phyloP scores from a whole-genome alignment of 2,113 vertebrate genomes.

The Rhizomys pruinosus region DNA sequence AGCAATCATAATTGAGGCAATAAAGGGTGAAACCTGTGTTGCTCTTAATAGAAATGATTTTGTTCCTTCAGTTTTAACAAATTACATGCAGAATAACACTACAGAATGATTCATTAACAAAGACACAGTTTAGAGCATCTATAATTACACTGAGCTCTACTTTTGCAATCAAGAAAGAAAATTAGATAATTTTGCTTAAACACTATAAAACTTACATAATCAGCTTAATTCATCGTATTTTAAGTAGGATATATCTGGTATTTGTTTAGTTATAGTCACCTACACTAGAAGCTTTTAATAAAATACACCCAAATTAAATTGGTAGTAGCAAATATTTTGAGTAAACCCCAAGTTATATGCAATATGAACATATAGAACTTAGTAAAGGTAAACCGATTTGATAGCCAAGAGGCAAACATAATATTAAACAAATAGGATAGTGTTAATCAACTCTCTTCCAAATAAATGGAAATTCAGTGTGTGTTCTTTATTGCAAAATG shows the following conservation, averaged over 20 bases:
- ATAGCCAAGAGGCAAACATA: background rate
- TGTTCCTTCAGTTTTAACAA: slow-evolving; percentile 46
- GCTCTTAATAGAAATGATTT: slow-evolving; percentile 55
- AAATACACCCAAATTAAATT: slow-evolving; percentile 26
- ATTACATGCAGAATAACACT: slow-evolving; percentile 57
- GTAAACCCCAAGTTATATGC: slow-evolving; percentile 14
- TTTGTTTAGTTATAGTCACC: slow-evolving; percentile 39
- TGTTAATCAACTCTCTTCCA: slow-evolving; percentile 11
- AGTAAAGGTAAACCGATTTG: slow-evolving; percentile 38
- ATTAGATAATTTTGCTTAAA: slow-evolving; percentile 11
- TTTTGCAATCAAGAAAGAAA: slow-evolving; percentile 55
- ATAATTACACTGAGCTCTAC: slow-evolving; percentile 35
- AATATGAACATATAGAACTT: slow-evolving; percentile 26
- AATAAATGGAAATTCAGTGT: slow-evolving; percentile 37
- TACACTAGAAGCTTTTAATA: slow-evolving; percentile 9
- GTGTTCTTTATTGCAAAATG: slow-evolving; percentile 18
- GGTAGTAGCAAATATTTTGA: background rate
- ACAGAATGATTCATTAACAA: slow-evolving; percentile 60
- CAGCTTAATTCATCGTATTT: slow-evolving; percentile 7
- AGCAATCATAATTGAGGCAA: slow-evolving; percentile 49
- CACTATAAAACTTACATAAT: slow-evolving; percentile 4
- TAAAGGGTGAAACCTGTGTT: background rate
- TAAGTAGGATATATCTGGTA: background rate
- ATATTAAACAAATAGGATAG: slow-evolving; percentile 28
- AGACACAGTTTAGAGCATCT: slow-evolving; percentile 38